Evolutionary conservation across 2,888 invertebrate genomes (phyloP).

Genomic region (Euzophera pinguis): DNA sequence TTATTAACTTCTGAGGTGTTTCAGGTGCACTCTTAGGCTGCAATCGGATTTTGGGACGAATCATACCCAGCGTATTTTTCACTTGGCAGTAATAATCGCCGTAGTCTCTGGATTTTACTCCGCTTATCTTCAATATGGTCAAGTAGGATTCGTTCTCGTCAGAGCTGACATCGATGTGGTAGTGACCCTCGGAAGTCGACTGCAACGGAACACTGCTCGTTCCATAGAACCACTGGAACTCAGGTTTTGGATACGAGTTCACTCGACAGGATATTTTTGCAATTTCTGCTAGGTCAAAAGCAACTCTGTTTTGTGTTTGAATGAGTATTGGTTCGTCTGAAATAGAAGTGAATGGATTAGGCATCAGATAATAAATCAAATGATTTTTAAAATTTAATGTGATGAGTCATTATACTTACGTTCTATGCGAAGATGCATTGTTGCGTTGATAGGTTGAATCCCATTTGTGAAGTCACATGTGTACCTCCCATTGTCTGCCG

Average conservation of each 20-base stretch:
- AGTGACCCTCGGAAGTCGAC: conserved; percentile 91
- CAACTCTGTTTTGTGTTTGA: conserved; percentile 92
- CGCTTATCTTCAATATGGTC: conserved; percentile 85
- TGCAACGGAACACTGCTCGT: conserved; percentile 86
- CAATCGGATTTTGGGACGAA: conserved; percentile 86
- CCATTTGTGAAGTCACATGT: conserved; percentile 94
- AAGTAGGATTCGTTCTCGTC: conserved; percentile 93
- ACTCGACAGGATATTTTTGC: conserved; percentile 94
- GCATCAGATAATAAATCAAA: too few relatives aligned
- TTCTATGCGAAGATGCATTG: conserved; percentile 94
- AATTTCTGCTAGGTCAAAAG: conserved; percentile 90
- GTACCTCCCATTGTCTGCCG: conserved; percentile 92
- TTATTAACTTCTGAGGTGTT: conserved; percentile 85
- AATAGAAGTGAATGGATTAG: background rate
- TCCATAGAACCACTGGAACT: conserved; percentile 94
- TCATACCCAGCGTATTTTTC: conserved; percentile 89
- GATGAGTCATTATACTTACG: conserved; percentile 80
- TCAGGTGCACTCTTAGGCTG: conserved; percentile 95
- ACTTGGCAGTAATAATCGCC: conserved; percentile 95
- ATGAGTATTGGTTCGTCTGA: conserved; percentile 92
- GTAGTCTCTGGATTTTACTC: conserved; percentile 90
- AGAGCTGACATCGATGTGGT: conserved; percentile 89
- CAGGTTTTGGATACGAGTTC: conserved; percentile 94
- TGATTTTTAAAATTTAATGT: too few relatives aligned
- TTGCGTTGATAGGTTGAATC: conserved; percentile 91